Evolutionary conservation across 1,140 invertebrate genomes (phyloP), one percentile per base, ranked within the genome.

Genomic region (Tribolium castaneum): DNA sequence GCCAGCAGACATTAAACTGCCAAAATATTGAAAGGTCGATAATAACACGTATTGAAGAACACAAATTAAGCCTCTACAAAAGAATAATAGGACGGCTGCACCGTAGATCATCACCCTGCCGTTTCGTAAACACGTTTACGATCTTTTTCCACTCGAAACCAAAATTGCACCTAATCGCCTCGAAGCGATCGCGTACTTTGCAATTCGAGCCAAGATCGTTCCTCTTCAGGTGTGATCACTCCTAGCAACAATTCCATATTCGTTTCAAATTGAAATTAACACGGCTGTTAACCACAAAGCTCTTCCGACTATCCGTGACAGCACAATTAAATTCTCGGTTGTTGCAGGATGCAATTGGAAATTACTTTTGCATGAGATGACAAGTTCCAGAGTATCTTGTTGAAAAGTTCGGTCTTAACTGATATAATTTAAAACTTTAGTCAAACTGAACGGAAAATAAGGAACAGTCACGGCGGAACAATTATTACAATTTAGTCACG

Each of bases 1-100:
- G 81, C 81, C 81, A 78, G 54, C 16, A 25, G 16, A 80, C 79
- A 82, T 80, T 79, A 82, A 79, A 71, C 81, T 79, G 81, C 81
- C 81, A 82, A 80, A 82, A 82, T 78, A 79, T 75, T 77, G 79
- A 82, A 82, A 73, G 79, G 73, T 59, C 76, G 76, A 74, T 82
- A 80, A 80, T 82, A 82, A 80, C 49, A 80, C 70, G 49, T 51
- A 66, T 66, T 66, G 75, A 76, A 50, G 30, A 73, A 49, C 14
- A 59, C 70, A 76, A 80, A 77, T 72, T 72, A 71, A 76, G 59
- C 74, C 66, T 49, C 34, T 59, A 66, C 22, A 66, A 35, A 66
- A 66, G 59, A 66, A 66, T 78, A 73, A 78, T 78, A 51, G 54
- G 59, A 52, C 16, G 56, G 56, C 70, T 19, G 52, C 56, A 70